phyloP scores from a whole-genome alignment of 2,888 invertebrate species.

The Lysandra coridon region DNA sequence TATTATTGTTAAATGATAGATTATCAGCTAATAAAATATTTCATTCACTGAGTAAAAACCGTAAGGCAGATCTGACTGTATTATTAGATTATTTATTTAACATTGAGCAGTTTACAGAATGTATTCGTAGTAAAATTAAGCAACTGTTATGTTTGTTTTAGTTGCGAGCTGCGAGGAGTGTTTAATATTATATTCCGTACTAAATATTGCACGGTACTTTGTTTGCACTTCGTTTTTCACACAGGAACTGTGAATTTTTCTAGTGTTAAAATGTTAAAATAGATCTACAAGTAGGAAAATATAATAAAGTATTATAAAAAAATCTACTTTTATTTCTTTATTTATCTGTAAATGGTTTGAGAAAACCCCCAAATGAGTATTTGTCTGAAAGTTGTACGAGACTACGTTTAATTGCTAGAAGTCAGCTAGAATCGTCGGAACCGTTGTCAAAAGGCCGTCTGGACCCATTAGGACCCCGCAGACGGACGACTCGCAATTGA shows the following conservation, averaged over 20 bases:
- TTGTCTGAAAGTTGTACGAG: not conserved
- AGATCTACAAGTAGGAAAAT: too few relatives aligned
- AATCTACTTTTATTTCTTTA: not conserved
- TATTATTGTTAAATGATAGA: too few relatives aligned
- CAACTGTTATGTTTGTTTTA: conserved; percentile 3
- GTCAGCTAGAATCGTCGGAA: not conserved
- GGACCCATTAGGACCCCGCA: not conserved
- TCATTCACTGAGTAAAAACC: not conserved
- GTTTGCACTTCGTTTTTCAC: not conserved
- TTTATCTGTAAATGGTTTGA: not conserved
- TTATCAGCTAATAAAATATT: not conserved
- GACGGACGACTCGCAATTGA: not conserved
- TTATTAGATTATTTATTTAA: conserved; percentile 7
- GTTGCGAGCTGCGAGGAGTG: not conserved
- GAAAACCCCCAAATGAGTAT: not conserved
- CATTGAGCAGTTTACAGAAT: not conserved
- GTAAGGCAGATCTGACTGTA: not conserved
- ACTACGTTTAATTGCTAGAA: not conserved
- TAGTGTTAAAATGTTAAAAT: too few relatives aligned
- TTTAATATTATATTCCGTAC: not conserved
- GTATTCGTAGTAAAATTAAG: not conserved
- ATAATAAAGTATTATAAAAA: not conserved
- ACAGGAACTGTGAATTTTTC: not conserved
- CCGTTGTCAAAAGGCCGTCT: conserved; percentile 1
- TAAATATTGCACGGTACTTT: not conserved